Base-by-base conservation (phyloP, 2,888 invertebrate species). In the Aphodius granarius region DNA sequence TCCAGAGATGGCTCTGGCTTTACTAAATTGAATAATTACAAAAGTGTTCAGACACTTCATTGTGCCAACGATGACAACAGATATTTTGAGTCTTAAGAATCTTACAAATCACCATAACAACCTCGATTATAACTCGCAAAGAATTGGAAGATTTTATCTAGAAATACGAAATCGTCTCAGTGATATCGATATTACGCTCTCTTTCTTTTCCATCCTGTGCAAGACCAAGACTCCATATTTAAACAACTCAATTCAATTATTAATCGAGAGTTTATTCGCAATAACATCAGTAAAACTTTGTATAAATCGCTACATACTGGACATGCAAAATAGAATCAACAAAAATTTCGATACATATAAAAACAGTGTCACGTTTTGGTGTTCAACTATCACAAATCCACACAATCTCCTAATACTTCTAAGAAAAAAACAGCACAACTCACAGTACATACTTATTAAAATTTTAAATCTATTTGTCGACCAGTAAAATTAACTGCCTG, bases 301-400 rank as follows among this genome's bases (percentile, higher is more conserved):
- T 43, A 43, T 43, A 43, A 43, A 43, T 43, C 43, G 3, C 43
- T 43, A 43, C n/a, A n/a, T n/a, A n/a, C n/a, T n/a, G n/a, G 3
- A 43, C 43, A 43, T 43, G 43, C 43, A 43, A 43, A 43, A 43
- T 43, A 43, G 43, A 43, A 43, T 43, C 43, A 43, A 43, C 43
- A 43, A 43, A 1, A 68, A n/a, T 68, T n/a, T 66, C 66, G 5
- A 19, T 66, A 66, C 20, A 68, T 68, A 68, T 20, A 21, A 68
- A 68, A 66, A 66, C 19, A 68, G 43, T 43, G 43, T 68, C 68
- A 22, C 68, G 68, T 19, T n/a, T 68, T 68, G 68, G 68, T 68
- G 68, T 68, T 68, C 20, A 3, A 20, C 68, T 68, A 68, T 68
- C 68, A 68, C 68, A 68, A 68, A 21, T 20, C 21, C 18, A 68